phyloP scores from a whole-genome alignment of 1,140 invertebrate genomes.

The Drosophila ohnishii region DNA sequence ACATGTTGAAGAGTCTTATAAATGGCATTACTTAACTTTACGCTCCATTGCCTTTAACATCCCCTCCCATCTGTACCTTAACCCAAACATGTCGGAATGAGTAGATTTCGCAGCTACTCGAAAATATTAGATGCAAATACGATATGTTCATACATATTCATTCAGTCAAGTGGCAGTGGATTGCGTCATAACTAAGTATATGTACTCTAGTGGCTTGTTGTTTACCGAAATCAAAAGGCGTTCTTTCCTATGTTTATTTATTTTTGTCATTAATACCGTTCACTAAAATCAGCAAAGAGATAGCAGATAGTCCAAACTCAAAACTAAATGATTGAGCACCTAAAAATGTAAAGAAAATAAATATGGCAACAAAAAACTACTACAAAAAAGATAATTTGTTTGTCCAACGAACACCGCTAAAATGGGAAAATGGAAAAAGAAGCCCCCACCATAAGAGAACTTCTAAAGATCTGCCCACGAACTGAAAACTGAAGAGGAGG shows the following conservation, averaged over 20 bases:
- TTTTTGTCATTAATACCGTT: conserved; percentile 41
- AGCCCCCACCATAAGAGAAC: conserved; percentile 16
- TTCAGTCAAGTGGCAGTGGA: conserved; percentile 21
- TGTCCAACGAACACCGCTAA: conserved; percentile 7
- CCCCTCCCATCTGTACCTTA: neutral
- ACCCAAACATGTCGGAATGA: conserved; percentile 16
- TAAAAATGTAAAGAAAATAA: conserved; percentile 29
- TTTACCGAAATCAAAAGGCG: conserved; percentile 38
- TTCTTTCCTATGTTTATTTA: conserved; percentile 29
- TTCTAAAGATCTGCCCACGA: conserved; percentile 47
- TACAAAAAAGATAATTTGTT: conserved; percentile 28
- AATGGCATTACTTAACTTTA: conserved; percentile 42
- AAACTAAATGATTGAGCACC: conserved; percentile 40
- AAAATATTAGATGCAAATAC: conserved; percentile 53
- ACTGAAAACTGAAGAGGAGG: conserved; percentile 10
- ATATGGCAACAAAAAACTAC: conserved; percentile 11
- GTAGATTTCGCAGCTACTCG: conserved; percentile 43
- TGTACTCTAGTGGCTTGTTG: conserved; percentile 6
- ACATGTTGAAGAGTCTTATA: conserved; percentile 44
- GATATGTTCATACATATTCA: conserved; percentile 42
- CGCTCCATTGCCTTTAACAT: conserved; percentile 34
- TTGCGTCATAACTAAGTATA: conserved; percentile 36
- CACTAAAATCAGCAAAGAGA: conserved; percentile 14
- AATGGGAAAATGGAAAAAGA: conserved; percentile 11
- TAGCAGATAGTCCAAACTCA: conserved; percentile 10